Evolutionary conservation across 2,113 vertebrate species (phyloP), one percentile per base, ranked within the genome.

Genomic region (Poeciliopsis retropinna): DNA sequence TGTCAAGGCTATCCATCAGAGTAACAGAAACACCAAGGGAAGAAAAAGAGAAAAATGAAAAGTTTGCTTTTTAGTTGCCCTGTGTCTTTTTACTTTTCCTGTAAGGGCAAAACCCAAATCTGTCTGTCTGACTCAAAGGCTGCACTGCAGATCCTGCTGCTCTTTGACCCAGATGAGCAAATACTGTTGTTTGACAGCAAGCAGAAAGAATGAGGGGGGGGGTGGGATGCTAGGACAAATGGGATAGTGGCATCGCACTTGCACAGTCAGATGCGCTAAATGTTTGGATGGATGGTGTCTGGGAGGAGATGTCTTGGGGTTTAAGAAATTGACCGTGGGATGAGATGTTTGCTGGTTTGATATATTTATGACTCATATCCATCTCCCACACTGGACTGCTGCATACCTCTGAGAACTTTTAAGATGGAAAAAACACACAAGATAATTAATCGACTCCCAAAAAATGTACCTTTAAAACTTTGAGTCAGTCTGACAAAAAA

Each of bases 121-220:
- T 32, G 72, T 86, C 78, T 81, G 84, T 81, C 72, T 27, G 72
- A 64, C 71, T 91, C 85, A 92, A 92, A 92, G 86, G 73, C 89
- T 83, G 81, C 69, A 71, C 81, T 60, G 25, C 15, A 86, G 60
- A 86, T 76, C 82, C 90, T 70, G 80, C 88, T 87, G 86, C 86
- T 91, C 85, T 90, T 83, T 89, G 84, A 92, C 78, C 30, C 91
- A 92, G 84, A 92, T 85, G 90, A 93, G 88, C 84, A 93, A 94
- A 94, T 92, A 92, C 88, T 93, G 80, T 86, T 88, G 63, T 87
- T 90, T 87, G 79, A 91, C 79, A 86, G 85, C 86, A 62, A 85
- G 67, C 54, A 84, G 83, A 72, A 78, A 75, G 57, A 67, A 78
- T 41, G 41, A 5, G 41, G 82, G 68, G 80, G 73, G 4, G 3